phyloP scores from a whole-genome alignment of 2,113 vertebrate genomes.

The Antennarius striatus region DNA sequence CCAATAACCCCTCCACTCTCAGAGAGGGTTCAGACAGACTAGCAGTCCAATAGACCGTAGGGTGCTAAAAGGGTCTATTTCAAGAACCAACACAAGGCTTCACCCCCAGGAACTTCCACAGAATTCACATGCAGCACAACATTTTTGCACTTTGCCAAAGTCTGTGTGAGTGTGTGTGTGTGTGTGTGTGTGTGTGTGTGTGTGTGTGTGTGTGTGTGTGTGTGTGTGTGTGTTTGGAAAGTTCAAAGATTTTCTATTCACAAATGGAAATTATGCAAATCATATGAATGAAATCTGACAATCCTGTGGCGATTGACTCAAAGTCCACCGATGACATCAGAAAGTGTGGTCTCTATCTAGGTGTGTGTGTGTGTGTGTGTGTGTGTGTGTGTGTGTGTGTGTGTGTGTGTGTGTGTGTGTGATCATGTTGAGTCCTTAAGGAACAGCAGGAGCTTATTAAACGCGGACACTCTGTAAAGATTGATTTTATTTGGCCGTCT shows the following conservation, averaged over 20 bases:
- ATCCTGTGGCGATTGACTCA: constrained; percentile 33
- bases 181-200: constrained; percentile 20
- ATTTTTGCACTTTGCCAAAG: constrained; percentile 23
- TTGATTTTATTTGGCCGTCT: constrained; percentile 63
- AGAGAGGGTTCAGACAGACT: constrained; percentile 57
- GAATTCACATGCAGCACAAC: constrained; percentile 25
- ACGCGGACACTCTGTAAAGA: constrained; percentile 61
- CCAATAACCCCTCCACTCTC: constrained; percentile 56
- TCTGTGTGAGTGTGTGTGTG: background rate
- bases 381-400: constrained; percentile 10
- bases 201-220: constrained; percentile 7
- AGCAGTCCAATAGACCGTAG: constrained; percentile 57
- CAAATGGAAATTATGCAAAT: constrained; percentile 52
- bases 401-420: constrained; percentile 1
- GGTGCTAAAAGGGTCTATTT: constrained; percentile 75
- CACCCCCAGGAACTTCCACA: constrained; percentile 54
- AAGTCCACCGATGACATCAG: constrained; percentile 41
- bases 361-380: constrained; percentile 14
- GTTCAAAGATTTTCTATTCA: constrained; percentile 59
- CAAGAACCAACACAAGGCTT: constrained; percentile 57
- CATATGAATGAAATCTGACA: constrained; percentile 30
- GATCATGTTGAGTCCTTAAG: constrained; percentile 64
- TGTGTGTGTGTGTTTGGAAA: constrained; percentile 20
- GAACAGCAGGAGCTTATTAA: constrained; percentile 67
- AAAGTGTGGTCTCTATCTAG: constrained; percentile 20